These are phyloP conservation scores for Platalea minor DNA, from an alignment of 2,797 vertebrate genomes.

Conservation along the genomic window DNA sequence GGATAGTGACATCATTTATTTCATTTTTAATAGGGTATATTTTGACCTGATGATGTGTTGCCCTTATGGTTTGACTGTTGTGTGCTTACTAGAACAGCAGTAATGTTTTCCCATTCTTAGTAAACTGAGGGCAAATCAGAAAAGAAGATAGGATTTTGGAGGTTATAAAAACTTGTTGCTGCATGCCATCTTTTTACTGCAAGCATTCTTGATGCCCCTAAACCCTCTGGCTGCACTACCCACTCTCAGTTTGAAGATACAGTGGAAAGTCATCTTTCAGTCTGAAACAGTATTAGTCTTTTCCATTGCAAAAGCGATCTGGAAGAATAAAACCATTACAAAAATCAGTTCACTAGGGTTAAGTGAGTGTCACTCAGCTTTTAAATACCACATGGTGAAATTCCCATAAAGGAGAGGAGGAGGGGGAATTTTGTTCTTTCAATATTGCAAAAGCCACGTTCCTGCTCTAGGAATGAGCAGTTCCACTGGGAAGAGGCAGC, in stretches of 20 bases:
- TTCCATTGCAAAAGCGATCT: background rate
- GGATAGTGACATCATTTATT: background rate
- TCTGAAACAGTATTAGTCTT: background rate
- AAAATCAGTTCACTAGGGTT: background rate
- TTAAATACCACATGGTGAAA: background rate
- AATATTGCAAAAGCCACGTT: background rate
- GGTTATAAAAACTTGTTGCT: background rate
- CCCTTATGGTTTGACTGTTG: background rate
- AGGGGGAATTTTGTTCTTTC: background rate
- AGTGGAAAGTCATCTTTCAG: background rate
- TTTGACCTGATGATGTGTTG: background rate
- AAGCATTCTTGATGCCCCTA: background rate
- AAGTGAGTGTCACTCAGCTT: background rate
- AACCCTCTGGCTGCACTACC: background rate
- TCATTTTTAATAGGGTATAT: background rate
- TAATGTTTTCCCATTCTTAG: background rate
- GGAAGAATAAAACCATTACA: background rate
- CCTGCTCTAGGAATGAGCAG: background rate
- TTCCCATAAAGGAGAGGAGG: background rate
- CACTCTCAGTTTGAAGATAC: background rate
- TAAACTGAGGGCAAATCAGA: background rate
- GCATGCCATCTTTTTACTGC: background rate
- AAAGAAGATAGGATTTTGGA: background rate
- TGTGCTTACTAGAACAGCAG: background rate
- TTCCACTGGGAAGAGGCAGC: background rate